phyloP scores from a whole-genome alignment of 2,113 vertebrate genomes.

The Opisthocomus hoazin region DNA sequence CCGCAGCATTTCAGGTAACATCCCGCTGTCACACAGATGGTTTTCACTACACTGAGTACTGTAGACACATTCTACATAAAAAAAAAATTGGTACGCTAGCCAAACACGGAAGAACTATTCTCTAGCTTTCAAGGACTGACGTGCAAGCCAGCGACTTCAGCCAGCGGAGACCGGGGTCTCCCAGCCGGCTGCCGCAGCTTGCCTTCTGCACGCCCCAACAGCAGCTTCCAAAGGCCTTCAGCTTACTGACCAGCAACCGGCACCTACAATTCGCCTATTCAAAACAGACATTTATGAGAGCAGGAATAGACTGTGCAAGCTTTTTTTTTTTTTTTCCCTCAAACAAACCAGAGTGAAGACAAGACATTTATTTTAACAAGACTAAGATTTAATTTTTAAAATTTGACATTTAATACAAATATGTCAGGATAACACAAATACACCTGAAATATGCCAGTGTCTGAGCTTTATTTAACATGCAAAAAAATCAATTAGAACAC shows the following conservation, averaged over 20 bases:
- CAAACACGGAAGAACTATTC: background rate
- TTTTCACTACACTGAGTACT: background rate
- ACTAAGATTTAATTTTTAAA: slow-evolving; percentile 71
- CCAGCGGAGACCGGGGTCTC: background rate
- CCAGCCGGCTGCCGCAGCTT: background rate
- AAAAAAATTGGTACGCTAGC: background rate
- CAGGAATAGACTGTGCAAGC: slow-evolving; percentile 10
- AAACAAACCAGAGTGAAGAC: slow-evolving; percentile 28
- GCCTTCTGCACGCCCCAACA: background rate
- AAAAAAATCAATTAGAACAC: slow-evolving; percentile 72
- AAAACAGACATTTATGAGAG: background rate
- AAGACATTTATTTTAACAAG: slow-evolving; percentile 71
- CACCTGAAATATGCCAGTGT: slow-evolving; percentile 76
- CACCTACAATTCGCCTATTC: background rate
- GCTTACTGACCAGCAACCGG: background rate
- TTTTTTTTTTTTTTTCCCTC: background rate
- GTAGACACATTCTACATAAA: background rate
- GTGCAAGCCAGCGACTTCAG: background rate
- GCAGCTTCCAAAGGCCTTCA: background rate
- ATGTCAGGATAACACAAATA: slow-evolving; percentile 78
- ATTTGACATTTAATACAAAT: slow-evolving; percentile 73
- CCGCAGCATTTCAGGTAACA: background rate
- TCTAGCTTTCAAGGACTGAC: background rate
- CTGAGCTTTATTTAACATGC: slow-evolving; percentile 79
- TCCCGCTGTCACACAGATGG: fast-evolving